These are phyloP conservation scores for Heterohyrax brucei DNA, from an alignment of 2,797 vertebrate species.

Conservation along the genomic window DNA sequence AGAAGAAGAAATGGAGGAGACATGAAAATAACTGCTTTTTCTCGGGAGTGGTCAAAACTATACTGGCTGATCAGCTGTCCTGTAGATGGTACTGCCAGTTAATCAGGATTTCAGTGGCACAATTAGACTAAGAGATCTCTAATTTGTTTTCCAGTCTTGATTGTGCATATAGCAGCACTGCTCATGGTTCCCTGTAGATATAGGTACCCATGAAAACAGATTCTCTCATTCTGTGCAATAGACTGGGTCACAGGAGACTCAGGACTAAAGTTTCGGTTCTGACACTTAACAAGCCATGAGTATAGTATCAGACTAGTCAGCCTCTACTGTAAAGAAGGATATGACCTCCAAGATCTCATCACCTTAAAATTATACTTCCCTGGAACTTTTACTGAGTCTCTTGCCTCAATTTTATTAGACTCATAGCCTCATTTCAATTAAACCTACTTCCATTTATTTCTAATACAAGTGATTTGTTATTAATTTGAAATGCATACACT, in stretches of 20 bases:
- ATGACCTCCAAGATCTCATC: not conserved
- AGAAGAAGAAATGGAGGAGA: too few species aligned
- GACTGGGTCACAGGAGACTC: too few species aligned
- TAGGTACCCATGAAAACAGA: not conserved
- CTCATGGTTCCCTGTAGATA: not conserved
- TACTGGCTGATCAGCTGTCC: not conserved
- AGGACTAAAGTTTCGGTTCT: not conserved
- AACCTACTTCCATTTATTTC: slow-evolving; percentile 34
- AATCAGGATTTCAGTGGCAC: not conserved
- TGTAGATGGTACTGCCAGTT: not conserved
- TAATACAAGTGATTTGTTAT: not conserved
- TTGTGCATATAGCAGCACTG: not conserved
- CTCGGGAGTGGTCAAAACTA: not conserved
- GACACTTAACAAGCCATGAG: not conserved
- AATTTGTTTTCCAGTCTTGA: not conserved
- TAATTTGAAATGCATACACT: slow-evolving; percentile 28
- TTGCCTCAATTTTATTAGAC: not conserved
- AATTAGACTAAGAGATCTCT: not conserved
- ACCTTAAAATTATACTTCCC: not conserved
- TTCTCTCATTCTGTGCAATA: too few species aligned
- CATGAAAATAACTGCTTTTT: not conserved
- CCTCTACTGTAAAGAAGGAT: not conserved
- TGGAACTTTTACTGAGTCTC: not conserved
- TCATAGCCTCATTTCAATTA: not conserved
- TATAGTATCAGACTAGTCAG: not conserved